phyloP scores from a whole-genome alignment of 23 tunicate species.

The Clavelina lepadiformis region DNA sequence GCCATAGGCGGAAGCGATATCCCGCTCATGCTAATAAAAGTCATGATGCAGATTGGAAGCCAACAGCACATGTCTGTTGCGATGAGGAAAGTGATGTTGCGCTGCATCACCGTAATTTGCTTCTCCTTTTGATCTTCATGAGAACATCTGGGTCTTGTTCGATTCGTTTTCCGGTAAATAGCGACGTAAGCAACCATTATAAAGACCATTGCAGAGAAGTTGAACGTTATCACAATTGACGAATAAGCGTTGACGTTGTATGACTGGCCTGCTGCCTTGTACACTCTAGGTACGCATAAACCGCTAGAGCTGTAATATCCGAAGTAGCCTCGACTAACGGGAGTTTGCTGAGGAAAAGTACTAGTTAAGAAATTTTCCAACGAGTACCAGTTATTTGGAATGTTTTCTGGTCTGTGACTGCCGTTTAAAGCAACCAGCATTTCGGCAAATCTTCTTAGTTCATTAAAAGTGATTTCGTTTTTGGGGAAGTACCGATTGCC shows the following conservation, averaged over 20 bases:
- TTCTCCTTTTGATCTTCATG: no score
- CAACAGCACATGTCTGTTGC: no score
- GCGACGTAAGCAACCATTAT: slow-evolving; percentile 13
- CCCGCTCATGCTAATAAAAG: slow-evolving; percentile 7
- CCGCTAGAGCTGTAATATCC: slow-evolving; percentile 42
- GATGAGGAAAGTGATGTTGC: no score
- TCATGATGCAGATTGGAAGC: no score
- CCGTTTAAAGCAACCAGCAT: slow-evolving; percentile 1
- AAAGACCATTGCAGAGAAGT: slow-evolving; percentile 19
- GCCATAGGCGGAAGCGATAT: background rate
- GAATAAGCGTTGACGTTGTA: slow-evolving; percentile 3
- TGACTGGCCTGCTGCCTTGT: background rate
- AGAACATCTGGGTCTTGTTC: no score
- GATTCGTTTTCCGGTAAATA: slow-evolving; percentile 15
- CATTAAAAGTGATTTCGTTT: slow-evolving; percentile 13
- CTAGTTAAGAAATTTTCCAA: background rate
- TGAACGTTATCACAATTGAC: slow-evolving; percentile 13
- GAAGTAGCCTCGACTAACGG: slow-evolving; percentile 5
- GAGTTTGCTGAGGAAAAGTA: slow-evolving; percentile 3
- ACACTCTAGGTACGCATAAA: slow-evolving; percentile 41
- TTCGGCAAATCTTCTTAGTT: slow-evolving; percentile 15
- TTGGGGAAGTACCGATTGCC: slow-evolving; percentile 19
- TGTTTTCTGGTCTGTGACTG: background rate
- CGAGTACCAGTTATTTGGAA: background rate
- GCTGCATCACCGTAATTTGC: no score